Conservation (phyloP, 2,113 vertebrate species). For the Heliornis fulica region DNA sequence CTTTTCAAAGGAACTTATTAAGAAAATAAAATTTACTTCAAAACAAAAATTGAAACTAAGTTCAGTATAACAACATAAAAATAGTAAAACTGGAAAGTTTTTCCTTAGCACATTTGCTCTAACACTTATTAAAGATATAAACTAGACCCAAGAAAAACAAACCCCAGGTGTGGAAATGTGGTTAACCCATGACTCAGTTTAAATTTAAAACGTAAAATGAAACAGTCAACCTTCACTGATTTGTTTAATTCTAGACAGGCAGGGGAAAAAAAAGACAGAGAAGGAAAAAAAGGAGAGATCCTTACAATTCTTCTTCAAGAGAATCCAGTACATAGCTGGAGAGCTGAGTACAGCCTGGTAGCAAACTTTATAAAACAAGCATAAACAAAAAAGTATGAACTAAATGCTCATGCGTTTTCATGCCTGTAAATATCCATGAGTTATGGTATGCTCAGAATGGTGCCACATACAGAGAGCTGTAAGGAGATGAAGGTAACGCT, state of each 20-base stretch:
- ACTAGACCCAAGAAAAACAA: slow-evolving; percentile 66
- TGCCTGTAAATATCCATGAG: background rate
- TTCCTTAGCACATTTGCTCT: slow-evolving; percentile 53
- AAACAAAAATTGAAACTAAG: slow-evolving; percentile 56
- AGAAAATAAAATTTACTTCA: slow-evolving; percentile 61
- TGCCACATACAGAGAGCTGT: background rate
- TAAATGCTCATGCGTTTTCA: background rate
- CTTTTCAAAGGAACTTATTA: slow-evolving; percentile 58
- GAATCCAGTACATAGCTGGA: background rate
- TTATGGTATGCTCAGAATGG: background rate
- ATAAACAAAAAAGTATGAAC: background rate
- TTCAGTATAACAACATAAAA: slow-evolving; percentile 53
- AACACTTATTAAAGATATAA: slow-evolving; percentile 64
- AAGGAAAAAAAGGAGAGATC: background rate
- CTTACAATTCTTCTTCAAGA: background rate
- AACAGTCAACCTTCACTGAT: background rate
- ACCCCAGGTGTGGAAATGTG: slow-evolving; percentile 63
- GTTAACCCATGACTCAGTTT: slow-evolving; percentile 36
- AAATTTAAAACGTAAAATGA: slow-evolving; percentile 55
- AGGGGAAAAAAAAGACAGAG: background rate
- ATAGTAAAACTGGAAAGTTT: slow-evolving; percentile 62
- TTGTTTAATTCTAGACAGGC: background rate
- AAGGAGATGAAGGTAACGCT: background rate
- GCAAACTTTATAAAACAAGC: background rate
- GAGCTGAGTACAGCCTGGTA: background rate